Percentiles rank a stretch among this genome's conserved stretches.
Conservation (phyloP, 1,140 invertebrate genomes). For the Drosophila orosa region DNA sequence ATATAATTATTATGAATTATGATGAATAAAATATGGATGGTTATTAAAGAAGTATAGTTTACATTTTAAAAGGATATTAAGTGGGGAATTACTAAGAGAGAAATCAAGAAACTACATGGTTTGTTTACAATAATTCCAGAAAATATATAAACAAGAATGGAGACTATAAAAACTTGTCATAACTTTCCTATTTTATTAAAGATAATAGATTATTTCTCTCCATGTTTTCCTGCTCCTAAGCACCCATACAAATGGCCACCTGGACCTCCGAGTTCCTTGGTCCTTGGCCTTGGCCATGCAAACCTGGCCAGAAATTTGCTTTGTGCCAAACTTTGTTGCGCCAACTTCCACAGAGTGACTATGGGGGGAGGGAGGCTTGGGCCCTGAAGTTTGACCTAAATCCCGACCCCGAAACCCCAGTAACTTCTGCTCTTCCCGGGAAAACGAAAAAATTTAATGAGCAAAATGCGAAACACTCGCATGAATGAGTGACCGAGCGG, state of each 20-base stretch:
- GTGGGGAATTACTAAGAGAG: not conserved
- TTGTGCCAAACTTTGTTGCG: constrained; percentile 49
- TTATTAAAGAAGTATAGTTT: not conserved
- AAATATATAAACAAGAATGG: not conserved
- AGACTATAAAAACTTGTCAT: not conserved
- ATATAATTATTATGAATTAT: not conserved
- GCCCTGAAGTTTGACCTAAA: constrained; percentile 29
- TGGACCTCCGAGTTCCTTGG: constrained; percentile 4
- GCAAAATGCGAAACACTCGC: constrained; percentile 33
- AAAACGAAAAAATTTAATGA: constrained; percentile 70
- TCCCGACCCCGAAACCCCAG: constrained; percentile 17
- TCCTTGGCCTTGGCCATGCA: constrained; percentile 41
- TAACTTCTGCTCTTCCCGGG: constrained; percentile 30
- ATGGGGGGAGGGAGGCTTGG: not conserved
- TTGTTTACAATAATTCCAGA: too few species aligned
- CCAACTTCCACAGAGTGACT: constrained; percentile 20
- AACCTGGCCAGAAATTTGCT: constrained; percentile 41
- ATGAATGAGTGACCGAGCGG: constrained; percentile 39
- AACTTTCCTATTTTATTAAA: not conserved
- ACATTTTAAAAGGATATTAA: not conserved
- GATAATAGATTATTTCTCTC: not conserved
- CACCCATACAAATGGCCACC: constrained; percentile 14
- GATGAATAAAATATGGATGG: not conserved
- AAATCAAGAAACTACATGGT: too few species aligned
- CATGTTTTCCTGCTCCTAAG: not conserved